phyloP scores from a whole-genome alignment of 2,797 vertebrate genomes.

The Meda fulgida region DNA sequence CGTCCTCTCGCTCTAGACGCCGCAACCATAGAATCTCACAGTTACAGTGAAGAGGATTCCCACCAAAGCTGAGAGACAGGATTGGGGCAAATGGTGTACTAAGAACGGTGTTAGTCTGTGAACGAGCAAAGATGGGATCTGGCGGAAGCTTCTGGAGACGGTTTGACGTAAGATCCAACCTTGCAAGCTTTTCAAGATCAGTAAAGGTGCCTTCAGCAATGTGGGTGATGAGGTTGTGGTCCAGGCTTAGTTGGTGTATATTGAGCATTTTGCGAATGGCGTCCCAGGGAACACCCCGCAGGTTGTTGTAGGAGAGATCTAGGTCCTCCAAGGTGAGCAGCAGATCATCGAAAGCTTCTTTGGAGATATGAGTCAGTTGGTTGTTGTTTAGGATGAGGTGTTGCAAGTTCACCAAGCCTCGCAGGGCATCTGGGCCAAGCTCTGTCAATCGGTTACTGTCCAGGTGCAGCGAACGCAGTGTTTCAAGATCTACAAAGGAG shows the following conservation, averaged over 20 bases:
- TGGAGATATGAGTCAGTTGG: conserved; percentile 87
- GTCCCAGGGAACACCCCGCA: conserved; percentile 91
- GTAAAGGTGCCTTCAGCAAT: conserved; percentile 94
- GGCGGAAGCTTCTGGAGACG: conserved; percentile 97
- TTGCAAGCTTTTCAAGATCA: conserved; percentile 93
- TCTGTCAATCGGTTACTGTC: conserved; percentile 94
- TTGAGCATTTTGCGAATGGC: conserved; percentile 95
- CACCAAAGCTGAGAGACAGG: conserved; percentile 94
- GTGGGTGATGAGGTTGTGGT: conserved; percentile 93
- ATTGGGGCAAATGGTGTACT: conserved; percentile 88
- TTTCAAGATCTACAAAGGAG: conserved; percentile 95
- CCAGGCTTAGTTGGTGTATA: conserved; percentile 95
- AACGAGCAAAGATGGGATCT: conserved; percentile 93
- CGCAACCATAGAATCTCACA: conserved; percentile 96
- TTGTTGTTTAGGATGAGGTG: conserved; percentile 99
- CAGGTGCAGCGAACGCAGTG: conserved; percentile 92
- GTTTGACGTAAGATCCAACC: conserved; percentile 95
- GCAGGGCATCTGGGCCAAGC: conserved; percentile 89
- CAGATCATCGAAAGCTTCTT: conserved; percentile 90
- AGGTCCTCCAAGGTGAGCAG: conserved; percentile 92
- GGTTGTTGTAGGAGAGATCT: conserved; percentile 97
- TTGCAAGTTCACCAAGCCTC: conserved; percentile 93
- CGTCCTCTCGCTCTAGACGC: conserved; percentile 90
- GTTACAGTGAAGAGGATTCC: conserved; percentile 96
- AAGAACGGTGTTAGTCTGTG: conserved; percentile 82